phyloP scores from a whole-genome alignment of 2,113 vertebrate genomes.

The Solea senegalensis region DNA sequence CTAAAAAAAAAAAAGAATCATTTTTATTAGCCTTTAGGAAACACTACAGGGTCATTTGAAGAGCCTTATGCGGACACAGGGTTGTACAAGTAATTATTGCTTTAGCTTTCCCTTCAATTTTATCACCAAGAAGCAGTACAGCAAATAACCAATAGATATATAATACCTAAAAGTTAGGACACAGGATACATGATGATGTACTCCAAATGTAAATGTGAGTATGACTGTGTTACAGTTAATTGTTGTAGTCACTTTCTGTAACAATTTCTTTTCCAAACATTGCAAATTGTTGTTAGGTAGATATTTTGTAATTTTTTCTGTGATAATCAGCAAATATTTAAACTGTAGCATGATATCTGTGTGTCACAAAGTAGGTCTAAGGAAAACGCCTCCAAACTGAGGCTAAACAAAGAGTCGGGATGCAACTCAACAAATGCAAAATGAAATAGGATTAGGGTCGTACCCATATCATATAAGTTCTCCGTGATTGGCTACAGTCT shows the following conservation, averaged over 20 bases:
- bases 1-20: not conserved
- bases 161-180: conserved; percentile 60
- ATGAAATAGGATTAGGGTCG: conserved; percentile 62
- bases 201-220: conserved; percentile 79
- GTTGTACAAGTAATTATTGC: conserved; percentile 61
- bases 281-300: conserved; percentile 73
- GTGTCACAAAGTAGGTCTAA: conserved; percentile 65
- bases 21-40: conserved; percentile 21
- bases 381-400: conserved; percentile 53
- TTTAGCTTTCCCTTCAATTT: conserved; percentile 48
- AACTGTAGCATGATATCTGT: conserved; percentile 81
- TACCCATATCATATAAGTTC: conserved; percentile 56
- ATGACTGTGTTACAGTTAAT: conserved; percentile 74
- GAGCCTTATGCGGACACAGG: conserved; percentile 79
- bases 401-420: conserved; percentile 38
- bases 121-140: conserved; percentile 49
- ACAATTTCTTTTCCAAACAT: conserved; percentile 68
- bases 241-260: conserved; percentile 72
- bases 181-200: conserved; percentile 62
- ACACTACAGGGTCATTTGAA: conserved; percentile 74
- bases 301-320: conserved; percentile 79
- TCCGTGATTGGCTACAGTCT: conserved; percentile 60
- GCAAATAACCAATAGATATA: conserved; percentile 49
- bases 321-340: conserved; percentile 79
- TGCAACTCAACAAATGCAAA: conserved; percentile 42